Base-by-base conservation (phyloP, 1,140 invertebrate genomes). In the Drosophila virilis region DNA sequence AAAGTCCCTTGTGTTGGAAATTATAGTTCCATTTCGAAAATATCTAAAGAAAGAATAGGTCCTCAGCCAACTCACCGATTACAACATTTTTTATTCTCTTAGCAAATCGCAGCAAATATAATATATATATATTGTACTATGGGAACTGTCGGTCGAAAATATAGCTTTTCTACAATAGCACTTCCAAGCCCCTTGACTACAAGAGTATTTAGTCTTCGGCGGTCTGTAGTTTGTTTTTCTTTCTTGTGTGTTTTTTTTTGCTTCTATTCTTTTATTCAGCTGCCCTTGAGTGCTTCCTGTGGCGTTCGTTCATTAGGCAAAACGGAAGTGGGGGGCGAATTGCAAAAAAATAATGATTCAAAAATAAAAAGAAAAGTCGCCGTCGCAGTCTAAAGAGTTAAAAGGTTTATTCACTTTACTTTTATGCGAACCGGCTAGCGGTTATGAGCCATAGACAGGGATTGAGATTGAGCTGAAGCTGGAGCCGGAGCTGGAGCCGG, bases 211-310 rank as follows among this genome's bases (percentile, higher is more conserved):
- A 28, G 22, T 28, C 4, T 28, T 28, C 22, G 22, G 22, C 4
- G 4, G 4, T 4, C 4, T 5, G 22, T 28, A 28, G 22, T 57
- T 48, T 15, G 7, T 40, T 42, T 37, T 67, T 22, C 22, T 13
- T 22, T 46, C 42, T 10, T 15, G 5, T 32, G 32, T 32, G 33
- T 55, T 54, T 54, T 67, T 62, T 61, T 42, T 42, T 51, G 22
- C 51, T 9, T 33, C 57, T 58, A 40, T 33, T 43, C 45, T 51
- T 64, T 52, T 74, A 59, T 51, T 66, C 60, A 35, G 17, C 32
- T 72, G 77, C 77, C 72, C 80, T 78, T 83, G 84, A 89, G 84
- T 89, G 74, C 80, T 89, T 89, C 80, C 84, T 84, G 80, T 74
- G 85, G 75, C 70, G 75, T 70, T 78, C 70, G 69, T 74, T 90